These are phyloP conservation scores for Lithobates sylvaticus DNA, from an alignment of 2,797 vertebrate genomes.

Conservation along the genomic window DNA sequence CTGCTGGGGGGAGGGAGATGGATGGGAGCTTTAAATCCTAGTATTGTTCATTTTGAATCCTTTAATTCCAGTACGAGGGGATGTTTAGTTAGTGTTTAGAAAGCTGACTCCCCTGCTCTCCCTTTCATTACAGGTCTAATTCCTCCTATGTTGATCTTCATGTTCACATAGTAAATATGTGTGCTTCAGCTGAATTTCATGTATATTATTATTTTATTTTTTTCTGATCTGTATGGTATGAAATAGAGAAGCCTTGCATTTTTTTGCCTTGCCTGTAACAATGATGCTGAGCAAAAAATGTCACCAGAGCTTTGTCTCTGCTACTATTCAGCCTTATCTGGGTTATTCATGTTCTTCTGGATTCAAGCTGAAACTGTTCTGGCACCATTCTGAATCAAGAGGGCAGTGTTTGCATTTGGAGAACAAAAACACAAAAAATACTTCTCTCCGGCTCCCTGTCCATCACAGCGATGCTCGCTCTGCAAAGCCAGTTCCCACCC, in stretches of 20 bases:
- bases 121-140: conserved; percentile 1
- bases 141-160: conserved; percentile 3
- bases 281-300: background rate
- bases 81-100: conserved; percentile 34
- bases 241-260: background rate
- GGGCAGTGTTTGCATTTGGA: conserved; percentile 61
- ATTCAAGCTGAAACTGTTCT: conserved; percentile 55
- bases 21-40: conserved; percentile 29
- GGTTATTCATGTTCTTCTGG: conserved; percentile 11
- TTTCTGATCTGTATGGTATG: background rate
- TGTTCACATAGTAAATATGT: background rate
- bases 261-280: background rate
- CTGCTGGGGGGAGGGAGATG: conserved; percentile 18
- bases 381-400: conserved; percentile 58
- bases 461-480: conserved; percentile 20
- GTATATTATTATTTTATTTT: background rate
- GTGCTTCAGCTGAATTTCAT: background rate
- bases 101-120: conserved; percentile 1
- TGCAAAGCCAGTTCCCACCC: conserved; percentile 40
- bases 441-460: conserved; percentile 34
- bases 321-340: background rate
- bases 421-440: conserved; percentile 52
- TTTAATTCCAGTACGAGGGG: conserved; percentile 39
- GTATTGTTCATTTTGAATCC: conserved; percentile 41
- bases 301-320: background rate